Conservation (phyloP, 2,888 invertebrate genomes). For the Apotomis capreana region DNA sequence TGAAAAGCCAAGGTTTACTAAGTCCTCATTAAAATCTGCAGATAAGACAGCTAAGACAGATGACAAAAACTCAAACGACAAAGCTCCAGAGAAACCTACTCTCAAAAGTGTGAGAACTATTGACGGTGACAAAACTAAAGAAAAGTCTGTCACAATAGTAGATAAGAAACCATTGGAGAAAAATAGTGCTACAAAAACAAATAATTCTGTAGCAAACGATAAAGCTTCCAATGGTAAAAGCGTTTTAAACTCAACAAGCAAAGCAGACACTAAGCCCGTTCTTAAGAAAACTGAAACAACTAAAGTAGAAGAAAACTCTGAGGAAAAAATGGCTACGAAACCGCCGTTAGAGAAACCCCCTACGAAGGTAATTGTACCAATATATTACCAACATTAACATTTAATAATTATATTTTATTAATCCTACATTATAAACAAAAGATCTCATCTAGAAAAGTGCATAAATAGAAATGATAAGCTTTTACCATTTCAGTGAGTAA, state of each 20-base stretch:
- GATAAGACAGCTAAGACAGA: slow-evolving; percentile 53
- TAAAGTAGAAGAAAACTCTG: slow-evolving; percentile 57
- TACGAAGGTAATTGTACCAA: slow-evolving; percentile 64
- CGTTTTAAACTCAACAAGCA: slow-evolving; percentile 47
- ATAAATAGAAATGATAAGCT: too few relatives aligned
- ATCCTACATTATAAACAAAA: too few relatives aligned
- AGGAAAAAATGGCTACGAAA: slow-evolving; percentile 78
- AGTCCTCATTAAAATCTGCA: slow-evolving; percentile 47
- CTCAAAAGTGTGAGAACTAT: slow-evolving; percentile 72
- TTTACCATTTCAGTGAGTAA: too few relatives aligned
- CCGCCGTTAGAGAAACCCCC: slow-evolving; percentile 74
- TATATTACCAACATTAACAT: too few relatives aligned
- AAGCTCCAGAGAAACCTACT: slow-evolving; percentile 63
- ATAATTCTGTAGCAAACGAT: slow-evolving; percentile 47
- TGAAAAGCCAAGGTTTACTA: slow-evolving; percentile 46
- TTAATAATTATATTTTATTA: too few relatives aligned
- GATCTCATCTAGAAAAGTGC: too few relatives aligned
- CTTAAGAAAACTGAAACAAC: slow-evolving; percentile 53
- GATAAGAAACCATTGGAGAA: slow-evolving; percentile 66
- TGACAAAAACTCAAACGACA: slow-evolving; percentile 49
- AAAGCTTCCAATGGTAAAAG: slow-evolving; percentile 52
- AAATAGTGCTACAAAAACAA: slow-evolving; percentile 48
- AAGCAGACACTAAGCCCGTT: slow-evolving; percentile 52
- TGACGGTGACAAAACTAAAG: slow-evolving; percentile 75
- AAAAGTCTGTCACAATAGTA: slow-evolving; percentile 74